These are phyloP conservation scores for Heliconius hermathena DNA, from an alignment of 1,140 invertebrate genomes.

Conservation along the genomic window DNA sequence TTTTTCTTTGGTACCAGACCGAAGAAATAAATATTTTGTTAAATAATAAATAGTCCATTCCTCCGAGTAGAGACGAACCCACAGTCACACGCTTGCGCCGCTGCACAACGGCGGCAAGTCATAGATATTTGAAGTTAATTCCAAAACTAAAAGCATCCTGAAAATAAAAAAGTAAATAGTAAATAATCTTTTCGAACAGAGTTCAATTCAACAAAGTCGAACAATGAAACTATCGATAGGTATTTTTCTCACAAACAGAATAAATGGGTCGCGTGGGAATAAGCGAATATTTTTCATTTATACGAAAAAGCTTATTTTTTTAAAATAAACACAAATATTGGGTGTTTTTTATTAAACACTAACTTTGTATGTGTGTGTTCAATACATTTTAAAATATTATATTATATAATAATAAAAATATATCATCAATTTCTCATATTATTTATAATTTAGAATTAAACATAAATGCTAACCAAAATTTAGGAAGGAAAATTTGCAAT, in stretches of 20 bases:
- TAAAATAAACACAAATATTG: background rate
- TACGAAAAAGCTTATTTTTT: background rate
- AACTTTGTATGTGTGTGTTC: no score
- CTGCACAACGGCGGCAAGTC: no score
- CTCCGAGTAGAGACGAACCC: no score
- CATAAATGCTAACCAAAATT: background rate
- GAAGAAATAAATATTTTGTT: no score
- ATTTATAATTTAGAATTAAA: no score
- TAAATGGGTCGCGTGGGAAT: slow-evolving; percentile 8
- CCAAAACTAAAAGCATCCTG: background rate
- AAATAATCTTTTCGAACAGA: background rate
- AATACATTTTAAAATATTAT: no score
- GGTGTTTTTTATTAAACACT: no score
- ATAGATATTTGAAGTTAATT: background rate
- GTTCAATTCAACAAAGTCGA: background rate
- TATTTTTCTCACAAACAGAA: slow-evolving; percentile 7
- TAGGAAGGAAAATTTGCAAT: background rate
- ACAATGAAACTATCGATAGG: slow-evolving; percentile 5
- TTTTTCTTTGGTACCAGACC: no score
- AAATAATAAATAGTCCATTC: no score
- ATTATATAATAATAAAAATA: no score
- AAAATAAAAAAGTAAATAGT: background rate
- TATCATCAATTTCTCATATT: no score
- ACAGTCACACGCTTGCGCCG: no score
- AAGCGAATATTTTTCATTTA: slow-evolving; percentile 9